Percentiles rank a stretch among this genome's conserved stretches.
These are phyloP conservation scores for Neodiprion virginianus DNA, from an alignment of 1,140 invertebrate genomes.

Conservation along the genomic window DNA sequence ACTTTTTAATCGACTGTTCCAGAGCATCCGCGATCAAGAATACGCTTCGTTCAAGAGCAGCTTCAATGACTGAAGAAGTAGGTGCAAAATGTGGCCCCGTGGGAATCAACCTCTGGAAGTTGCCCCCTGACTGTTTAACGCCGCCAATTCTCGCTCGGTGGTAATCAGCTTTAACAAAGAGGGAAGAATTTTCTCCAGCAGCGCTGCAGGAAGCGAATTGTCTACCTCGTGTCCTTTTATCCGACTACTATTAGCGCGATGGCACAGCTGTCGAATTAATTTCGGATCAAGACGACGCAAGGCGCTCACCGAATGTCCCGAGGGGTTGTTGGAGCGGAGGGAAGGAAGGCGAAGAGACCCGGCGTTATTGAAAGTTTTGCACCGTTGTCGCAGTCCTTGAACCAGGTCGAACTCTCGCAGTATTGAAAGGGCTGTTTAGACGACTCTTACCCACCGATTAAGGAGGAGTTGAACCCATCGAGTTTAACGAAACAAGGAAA, in stretches of 20 bases:
- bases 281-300: not conserved
- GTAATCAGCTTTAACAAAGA: not conserved
- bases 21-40: not conserved
- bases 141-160: not conserved
- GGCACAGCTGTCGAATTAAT: slow-evolving; percentile 2
- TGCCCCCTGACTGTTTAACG: not conserved
- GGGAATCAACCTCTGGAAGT: not conserved
- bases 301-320: not conserved
- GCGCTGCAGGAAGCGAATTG: not conserved
- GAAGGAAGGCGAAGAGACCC: not conserved
- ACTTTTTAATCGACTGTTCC: not conserved
- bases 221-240: not conserved
- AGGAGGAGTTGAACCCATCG: slow-evolving; percentile 1
- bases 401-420: not conserved
- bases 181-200: not conserved
- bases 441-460: not conserved
- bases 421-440: not conserved
- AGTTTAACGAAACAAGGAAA: not conserved
- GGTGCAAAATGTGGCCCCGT: not conserved
- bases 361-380: slow-evolving; percentile 1
- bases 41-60: not conserved
- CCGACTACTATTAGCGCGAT: not conserved
- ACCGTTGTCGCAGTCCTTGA: not conserved
- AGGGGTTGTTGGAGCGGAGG: not conserved
- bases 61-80: not conserved